These are phyloP conservation scores for Xestia rhomboidea DNA, from an alignment of 2,888 invertebrate genomes.

Conservation along the genomic window DNA sequence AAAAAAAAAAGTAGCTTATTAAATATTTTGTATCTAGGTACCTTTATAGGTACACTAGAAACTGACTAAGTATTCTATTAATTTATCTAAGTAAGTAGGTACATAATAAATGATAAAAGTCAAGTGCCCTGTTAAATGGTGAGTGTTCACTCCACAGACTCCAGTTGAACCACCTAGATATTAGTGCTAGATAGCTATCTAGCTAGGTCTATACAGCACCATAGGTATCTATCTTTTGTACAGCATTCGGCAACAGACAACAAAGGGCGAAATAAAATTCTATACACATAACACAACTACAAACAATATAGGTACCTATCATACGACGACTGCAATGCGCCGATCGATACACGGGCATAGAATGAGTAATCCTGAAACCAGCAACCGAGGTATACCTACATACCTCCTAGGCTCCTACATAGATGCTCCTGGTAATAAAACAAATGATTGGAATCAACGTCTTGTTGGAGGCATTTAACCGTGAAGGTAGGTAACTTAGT, in stretches of 20 bases:
- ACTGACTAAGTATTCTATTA: not conserved
- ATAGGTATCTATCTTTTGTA: not conserved
- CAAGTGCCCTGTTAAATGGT: not conserved
- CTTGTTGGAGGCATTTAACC: too few relatives aligned
- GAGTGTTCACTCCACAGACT: not conserved
- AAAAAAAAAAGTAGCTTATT: not conserved
- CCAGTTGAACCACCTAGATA: not conserved
- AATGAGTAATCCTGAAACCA: not conserved
- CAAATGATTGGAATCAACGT: not conserved
- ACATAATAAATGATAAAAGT: not conserved
- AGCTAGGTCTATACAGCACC: not conserved
- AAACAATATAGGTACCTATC: not conserved
- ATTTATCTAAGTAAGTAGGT: not conserved
- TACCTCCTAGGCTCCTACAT: too few relatives aligned
- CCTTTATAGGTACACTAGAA: not conserved
- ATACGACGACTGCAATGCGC: constrained; percentile 6
- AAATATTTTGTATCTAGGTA: too few relatives aligned
- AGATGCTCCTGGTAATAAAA: not conserved
- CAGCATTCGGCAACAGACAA: constrained; percentile 20
- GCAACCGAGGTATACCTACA: not conserved
- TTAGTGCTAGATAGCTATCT: not conserved
- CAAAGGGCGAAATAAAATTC: constrained; percentile 17
- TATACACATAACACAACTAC: not conserved
- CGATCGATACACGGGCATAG: not conserved
- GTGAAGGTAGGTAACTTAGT: too few relatives aligned